Evolutionary conservation across 2,888 invertebrate species (phyloP), one percentile per base, ranked within the genome.

Genomic region (Aphidius colemani): DNA sequence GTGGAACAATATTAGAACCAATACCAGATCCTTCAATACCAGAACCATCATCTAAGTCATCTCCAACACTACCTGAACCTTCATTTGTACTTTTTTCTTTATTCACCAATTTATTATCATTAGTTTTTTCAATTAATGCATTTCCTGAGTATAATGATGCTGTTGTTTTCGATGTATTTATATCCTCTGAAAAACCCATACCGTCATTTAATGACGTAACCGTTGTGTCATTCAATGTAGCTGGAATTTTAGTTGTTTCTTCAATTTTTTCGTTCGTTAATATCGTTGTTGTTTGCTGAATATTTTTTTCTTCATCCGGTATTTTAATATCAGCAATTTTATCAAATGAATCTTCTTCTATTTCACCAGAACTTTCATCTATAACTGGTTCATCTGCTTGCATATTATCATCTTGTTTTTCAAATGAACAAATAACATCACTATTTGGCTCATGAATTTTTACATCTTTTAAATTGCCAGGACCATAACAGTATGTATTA

Each of bases 381-480:
- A 7, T 6, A 7, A 30, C 13, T 4, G 39, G 81, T 7, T 83
- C 69, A 72, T 90, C 90, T 51, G 87, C 88, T 84, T 88, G 83
- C 61, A 86, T 18, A 18, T 88, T 83, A 88, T 61, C 62, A 51
- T 81, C 81, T 45, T 77, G 74, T 7, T 75, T 66, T 57, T 82
- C 80, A 8, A 78, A 71, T 10, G 60, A 65, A 44, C 82, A 82
- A 6, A 73, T 64, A 3, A 63, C 64, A 40, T 71, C 50, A 0
- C 73, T 70, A 10, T 87, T 87, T 7, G 88, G 81, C 74, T 88
- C 86, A 66, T 87, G 71, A 84, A 90, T 86, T 1, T 87, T 83
- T 41, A 80, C 82, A n/a, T 85, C 85, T 71, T 84, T 85, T 7
- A 85, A 73, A 69, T 84, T 85, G 30, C 69, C 48, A 0, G 89